Evolutionary conservation across 2,113 vertebrate species (phyloP), one percentile per base, ranked within the genome.

Genomic region (Notechis scutatus): DNA sequence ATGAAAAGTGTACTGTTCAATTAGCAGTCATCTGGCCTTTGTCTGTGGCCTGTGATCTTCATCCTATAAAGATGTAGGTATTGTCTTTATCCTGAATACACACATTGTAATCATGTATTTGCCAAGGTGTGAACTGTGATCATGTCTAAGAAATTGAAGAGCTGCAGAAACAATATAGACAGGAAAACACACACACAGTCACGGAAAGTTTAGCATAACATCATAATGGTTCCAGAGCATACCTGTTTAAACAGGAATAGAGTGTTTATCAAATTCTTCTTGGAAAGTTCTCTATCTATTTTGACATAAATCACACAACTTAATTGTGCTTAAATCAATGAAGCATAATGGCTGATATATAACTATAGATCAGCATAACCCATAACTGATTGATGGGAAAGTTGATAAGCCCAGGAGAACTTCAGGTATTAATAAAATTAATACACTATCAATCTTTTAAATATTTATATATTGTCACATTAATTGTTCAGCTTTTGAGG

Each of bases 81-180:
- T 85, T 92, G 88, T 95, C 85, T 93, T 94, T 93, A 94, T 94
- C 96, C 94, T 94, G 93, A 96, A 95, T 93, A 89, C 45, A 15
- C 1, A 95, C 94, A 97, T 96, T 95, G 85, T 94, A 95, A 96
- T 94, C 93, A 91, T 55, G 87, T 95, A 91, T 93, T 94, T 94
- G 56, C 59, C 47, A 87, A 64, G 74, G 56, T 93, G 45, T 34
- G 42, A 93, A 24, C 20, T 86, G 88, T 9, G 45, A 93, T 23
- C 45, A 23, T 15, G 50, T 20, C 69, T n/a, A 50, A 39, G 42
- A 61, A n/a, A 8, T 39, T 61, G 42, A 21, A 59, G 39, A 50
- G 15, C 24, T 89, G 29, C 4, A n/a, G 56, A 52, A 52, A 87
- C 47, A 42, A 88, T 55, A 74, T 45, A 12, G 34, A 6, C 21